These are phyloP conservation scores for Tringa solitaria DNA, from an alignment of 2,113 vertebrate genomes.

Conservation along the genomic window DNA sequence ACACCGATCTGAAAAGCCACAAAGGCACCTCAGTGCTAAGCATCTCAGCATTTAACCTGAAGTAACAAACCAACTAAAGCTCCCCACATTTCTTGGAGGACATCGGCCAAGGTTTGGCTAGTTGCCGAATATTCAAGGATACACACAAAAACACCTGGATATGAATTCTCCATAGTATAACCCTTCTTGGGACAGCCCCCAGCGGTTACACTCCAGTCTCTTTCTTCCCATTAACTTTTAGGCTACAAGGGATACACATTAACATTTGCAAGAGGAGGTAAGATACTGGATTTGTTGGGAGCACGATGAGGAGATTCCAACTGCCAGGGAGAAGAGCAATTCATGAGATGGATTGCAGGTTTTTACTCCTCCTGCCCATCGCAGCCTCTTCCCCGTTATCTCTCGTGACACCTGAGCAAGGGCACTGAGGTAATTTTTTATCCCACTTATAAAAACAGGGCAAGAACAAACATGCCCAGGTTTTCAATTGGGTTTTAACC, in stretches of 20 bases:
- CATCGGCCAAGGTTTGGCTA: neutral
- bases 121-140: neutral
- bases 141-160: neutral
- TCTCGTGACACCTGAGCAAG: slow-evolving; percentile 5
- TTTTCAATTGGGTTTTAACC: slow-evolving; percentile 1
- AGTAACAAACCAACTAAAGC: neutral
- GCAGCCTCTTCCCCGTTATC: neutral
- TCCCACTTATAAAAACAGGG: neutral
- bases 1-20: neutral
- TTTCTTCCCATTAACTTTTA: neutral
- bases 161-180: neutral
- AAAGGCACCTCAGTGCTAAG: neutral
- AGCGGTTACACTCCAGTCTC: neutral
- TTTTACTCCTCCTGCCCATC: neutral
- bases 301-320: neutral
- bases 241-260: neutral
- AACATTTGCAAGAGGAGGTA: neutral
- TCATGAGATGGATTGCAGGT: neutral
- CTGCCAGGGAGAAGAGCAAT: neutral
- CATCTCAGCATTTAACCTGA: neutral
- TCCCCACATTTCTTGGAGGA: neutral
- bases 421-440: slow-evolving; percentile 5
- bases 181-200: neutral
- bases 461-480: neutral
- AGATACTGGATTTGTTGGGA: neutral